These are phyloP conservation scores for Luidia sarsii DNA, from an alignment of 53 echinoderm and acorn worm genomes.

Conservation along the genomic window DNA sequence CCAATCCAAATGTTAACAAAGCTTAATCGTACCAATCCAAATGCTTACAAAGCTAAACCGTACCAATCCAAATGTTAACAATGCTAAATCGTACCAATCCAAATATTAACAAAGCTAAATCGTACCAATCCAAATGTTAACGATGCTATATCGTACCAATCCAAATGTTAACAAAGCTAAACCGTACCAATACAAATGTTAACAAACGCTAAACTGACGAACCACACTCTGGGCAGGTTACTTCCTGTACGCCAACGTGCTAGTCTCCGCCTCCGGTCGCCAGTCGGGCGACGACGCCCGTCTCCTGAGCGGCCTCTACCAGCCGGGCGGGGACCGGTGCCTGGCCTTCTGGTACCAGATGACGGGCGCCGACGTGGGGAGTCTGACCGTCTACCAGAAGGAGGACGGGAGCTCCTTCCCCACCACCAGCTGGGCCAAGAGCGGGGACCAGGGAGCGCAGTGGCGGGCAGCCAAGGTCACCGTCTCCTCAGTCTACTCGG, in stretches of 20 bases:
- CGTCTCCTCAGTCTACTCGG: not conserved
- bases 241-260: constrained; percentile 51
- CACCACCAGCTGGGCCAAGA: constrained; percentile 70
- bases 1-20: too few species aligned
- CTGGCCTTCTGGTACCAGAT: constrained; percentile 88
- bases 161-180: too few species aligned
- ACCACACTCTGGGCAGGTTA: constrained; percentile 26
- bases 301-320: constrained; percentile 57
- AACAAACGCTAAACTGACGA: too few species aligned
- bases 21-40: too few species aligned
- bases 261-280: constrained; percentile 11
- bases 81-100: too few species aligned
- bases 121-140: too few species aligned
- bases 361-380: constrained; percentile 68
- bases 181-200: too few species aligned
- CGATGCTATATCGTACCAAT: too few species aligned
- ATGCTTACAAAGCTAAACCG: too few species aligned
- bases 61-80: too few species aligned
- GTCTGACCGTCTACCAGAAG: constrained; percentile 76
- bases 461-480: constrained; percentile 64
- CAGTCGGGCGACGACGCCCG: constrained; percentile 30
- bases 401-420: constrained; percentile 77
- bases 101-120: too few species aligned
- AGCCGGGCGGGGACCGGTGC: constrained; percentile 61
- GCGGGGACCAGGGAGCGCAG: constrained; percentile 70